Evolutionary conservation across 1,140 invertebrate species (phyloP).

Genomic region (Brachionus angularis): DNA sequence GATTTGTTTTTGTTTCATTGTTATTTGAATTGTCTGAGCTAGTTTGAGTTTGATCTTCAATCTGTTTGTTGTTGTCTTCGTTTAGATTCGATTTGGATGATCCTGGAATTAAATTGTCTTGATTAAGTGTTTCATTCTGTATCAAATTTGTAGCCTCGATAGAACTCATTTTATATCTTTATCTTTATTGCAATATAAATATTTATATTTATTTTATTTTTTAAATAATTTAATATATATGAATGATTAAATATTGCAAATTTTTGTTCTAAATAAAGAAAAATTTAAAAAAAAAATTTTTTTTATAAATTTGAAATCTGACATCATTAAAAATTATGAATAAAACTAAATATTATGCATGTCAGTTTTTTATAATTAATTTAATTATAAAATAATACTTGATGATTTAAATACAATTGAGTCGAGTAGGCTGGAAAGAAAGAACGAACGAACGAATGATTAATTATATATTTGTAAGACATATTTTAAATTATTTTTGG

Average conservation of each 20-base stretch:
- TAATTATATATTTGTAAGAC: no score
- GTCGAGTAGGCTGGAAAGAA: no score
- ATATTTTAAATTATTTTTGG: no score
- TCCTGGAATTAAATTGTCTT: no score
- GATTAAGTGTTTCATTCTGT: no score
- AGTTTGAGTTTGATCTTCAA: no score
- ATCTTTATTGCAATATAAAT: not conserved
- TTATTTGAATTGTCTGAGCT: conserved; percentile 3
- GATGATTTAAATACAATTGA: no score
- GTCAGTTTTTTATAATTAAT: not conserved
- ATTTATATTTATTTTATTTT: not conserved
- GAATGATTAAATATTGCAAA: conserved; percentile 42
- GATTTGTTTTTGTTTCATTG: not conserved
- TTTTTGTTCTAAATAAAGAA: not conserved
- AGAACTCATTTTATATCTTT: not conserved
- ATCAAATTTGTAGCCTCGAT: no score
- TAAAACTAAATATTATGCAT: not conserved
- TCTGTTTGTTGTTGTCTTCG: no score
- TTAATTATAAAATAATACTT: not conserved
- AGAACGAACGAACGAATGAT: no score
- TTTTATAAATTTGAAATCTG: conserved; percentile 31
- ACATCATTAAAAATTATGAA: conserved; percentile 1
- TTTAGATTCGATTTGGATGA: no score
- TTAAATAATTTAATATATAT: not conserved
- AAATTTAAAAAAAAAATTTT: not conserved